A percentile compares a stretch with the other conserved stretches of the same genome.
phyloP scores from a whole-genome alignment of 2,888 invertebrate genomes.

The Bruchidius siliquastri region DNA sequence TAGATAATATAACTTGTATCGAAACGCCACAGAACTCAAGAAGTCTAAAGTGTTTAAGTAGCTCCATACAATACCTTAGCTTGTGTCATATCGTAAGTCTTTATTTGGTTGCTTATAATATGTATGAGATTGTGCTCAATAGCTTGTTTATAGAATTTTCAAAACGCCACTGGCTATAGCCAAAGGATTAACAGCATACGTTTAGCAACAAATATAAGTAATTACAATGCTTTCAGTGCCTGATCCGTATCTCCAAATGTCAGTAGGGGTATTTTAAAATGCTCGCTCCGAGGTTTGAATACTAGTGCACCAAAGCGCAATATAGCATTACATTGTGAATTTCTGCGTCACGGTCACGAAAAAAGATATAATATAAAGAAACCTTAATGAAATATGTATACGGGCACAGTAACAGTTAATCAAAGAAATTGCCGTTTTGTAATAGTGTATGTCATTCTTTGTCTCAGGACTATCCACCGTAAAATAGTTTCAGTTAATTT shows the following conservation, averaged over 20 bases:
- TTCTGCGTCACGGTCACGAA: neutral
- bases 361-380: neutral
- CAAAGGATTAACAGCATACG: neutral
- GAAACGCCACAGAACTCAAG: no score
- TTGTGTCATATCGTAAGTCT: no score
- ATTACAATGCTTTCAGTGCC: neutral
- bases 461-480: neutral
- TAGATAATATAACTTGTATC: no score
- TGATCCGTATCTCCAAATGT: neutral
- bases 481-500: neutral
- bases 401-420: neutral
- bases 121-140: neutral
- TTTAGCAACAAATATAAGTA: neutral
- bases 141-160: no score
- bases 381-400: neutral
- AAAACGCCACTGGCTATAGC: neutral
- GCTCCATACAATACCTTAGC: no score
- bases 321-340: neutral
- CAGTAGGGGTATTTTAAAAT: neutral
- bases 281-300: neutral
- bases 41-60: no score
- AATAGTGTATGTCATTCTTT: neutral
- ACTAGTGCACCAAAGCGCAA: neutral
- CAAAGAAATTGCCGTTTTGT: neutral
- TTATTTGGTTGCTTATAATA: no score